Evolutionary conservation across 2,888 invertebrate genomes (phyloP).

Genomic region (Emmelina monodactyla): DNA sequence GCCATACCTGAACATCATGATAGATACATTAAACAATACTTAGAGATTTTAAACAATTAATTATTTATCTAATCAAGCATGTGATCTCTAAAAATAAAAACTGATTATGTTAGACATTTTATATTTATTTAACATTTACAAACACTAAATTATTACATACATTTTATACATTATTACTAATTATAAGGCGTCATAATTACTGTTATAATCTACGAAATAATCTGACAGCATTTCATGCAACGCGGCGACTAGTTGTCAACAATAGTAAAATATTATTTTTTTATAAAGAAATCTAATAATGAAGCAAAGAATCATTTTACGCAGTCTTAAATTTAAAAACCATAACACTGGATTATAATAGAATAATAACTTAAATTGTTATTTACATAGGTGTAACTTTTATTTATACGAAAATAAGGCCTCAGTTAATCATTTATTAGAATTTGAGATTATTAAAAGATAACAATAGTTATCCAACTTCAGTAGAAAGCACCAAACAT

Average conservation of each 20-base stretch:
- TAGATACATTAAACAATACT: not conserved
- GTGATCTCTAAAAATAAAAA: too few relatives aligned
- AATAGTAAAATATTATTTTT: conserved; percentile 27
- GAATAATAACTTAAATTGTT: conserved; percentile 29
- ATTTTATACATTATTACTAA: conserved; percentile 49
- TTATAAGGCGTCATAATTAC: conserved; percentile 33
- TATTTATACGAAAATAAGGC: not conserved
- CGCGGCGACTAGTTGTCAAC: conserved; percentile 48
- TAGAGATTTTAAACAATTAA: too few relatives aligned
- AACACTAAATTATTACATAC: conserved; percentile 53
- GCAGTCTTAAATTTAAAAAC: not conserved
- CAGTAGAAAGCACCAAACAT: too few relatives aligned
- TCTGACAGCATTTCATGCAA: conserved; percentile 53
- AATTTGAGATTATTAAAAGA: not conserved
- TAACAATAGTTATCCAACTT: not conserved
- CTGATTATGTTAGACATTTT: conserved; percentile 37
- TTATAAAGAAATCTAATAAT: conserved; percentile 9
- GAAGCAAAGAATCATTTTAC: conserved; percentile 6
- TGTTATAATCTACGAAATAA: conserved; percentile 35
- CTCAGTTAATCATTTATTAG: not conserved
- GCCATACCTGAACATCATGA: not conserved
- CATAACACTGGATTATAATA: conserved; percentile 30
- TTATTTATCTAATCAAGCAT: too few relatives aligned
- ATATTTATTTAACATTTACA: conserved; percentile 60
- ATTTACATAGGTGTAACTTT: conserved; percentile 36